Conservation (phyloP, 2,113 vertebrate genomes). For the Harpagus bidentatus region DNA sequence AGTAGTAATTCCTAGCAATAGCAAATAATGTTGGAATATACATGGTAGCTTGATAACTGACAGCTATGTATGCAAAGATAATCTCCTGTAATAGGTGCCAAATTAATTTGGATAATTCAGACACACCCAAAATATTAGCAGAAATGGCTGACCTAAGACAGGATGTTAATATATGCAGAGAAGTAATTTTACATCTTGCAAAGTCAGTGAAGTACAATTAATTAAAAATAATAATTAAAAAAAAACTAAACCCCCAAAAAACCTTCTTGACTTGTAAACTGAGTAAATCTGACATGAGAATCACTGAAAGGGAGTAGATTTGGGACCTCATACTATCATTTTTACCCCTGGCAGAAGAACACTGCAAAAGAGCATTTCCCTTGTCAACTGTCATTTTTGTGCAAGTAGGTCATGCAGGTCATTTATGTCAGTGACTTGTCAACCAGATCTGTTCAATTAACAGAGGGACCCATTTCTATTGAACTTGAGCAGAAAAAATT, state of each 20-base stretch:
- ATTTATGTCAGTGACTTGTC: neutral
- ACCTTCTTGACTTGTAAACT: neutral
- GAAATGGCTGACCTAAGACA: neutral
- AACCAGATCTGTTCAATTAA: neutral
- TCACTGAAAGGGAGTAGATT: neutral
- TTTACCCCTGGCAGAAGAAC: neutral
- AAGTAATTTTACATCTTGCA: neutral
- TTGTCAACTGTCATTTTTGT: neutral
- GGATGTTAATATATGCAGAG: neutral
- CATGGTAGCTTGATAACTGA: neutral
- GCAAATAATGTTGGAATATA: neutral
- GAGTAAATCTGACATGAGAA: neutral
- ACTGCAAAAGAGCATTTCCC: neutral
- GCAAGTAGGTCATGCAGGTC: neutral
- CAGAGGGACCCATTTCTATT: neutral
- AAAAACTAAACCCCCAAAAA: neutral
- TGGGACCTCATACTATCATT: neutral
- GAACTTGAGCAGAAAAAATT: neutral
- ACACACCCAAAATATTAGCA: neutral
- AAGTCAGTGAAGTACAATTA: neutral
- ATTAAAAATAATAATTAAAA: neutral
- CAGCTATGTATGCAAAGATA: neutral
- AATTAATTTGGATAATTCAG: neutral
- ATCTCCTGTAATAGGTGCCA: neutral
- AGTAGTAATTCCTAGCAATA: neutral